Evolutionary conservation across 2,113 vertebrate genomes (phyloP).

Genomic region (Burhinus bistriatus): DNA sequence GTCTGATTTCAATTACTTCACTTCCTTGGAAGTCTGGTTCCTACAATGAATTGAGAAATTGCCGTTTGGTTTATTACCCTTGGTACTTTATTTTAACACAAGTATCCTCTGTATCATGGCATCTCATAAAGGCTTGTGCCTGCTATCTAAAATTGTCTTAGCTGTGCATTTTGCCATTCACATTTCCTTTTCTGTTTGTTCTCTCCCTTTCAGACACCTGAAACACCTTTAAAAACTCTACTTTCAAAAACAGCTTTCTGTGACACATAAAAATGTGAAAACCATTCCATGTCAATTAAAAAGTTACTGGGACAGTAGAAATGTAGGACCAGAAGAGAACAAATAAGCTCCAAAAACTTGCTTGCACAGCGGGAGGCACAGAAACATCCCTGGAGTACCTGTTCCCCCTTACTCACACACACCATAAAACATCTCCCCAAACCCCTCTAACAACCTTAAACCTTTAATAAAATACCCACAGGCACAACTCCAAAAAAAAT

Average conservation of each 20-base stretch:
- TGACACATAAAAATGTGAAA: not conserved
- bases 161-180: not conserved
- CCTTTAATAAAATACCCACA: not conserved
- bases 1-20: slow-evolving; percentile 3
- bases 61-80: not conserved
- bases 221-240: not conserved
- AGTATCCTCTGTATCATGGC: not conserved
- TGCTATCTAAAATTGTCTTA: not conserved
- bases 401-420: not conserved
- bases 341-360: not conserved
- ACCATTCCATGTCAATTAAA: not conserved
- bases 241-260: not conserved
- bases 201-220: not conserved
- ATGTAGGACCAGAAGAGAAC: not conserved
- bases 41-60: not conserved
- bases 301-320: not conserved
- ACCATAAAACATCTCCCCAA: not conserved
- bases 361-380: not conserved
- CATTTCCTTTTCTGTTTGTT: not conserved
- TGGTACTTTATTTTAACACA: not conserved
- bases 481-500: not conserved
- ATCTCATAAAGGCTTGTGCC: not conserved
- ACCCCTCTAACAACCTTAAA: not conserved
- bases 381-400: not conserved
- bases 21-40: slow-evolving; percentile 17